Evolutionary conservation across 1,140 invertebrate species (phyloP).

Genomic region (Amyelois transitella): DNA sequence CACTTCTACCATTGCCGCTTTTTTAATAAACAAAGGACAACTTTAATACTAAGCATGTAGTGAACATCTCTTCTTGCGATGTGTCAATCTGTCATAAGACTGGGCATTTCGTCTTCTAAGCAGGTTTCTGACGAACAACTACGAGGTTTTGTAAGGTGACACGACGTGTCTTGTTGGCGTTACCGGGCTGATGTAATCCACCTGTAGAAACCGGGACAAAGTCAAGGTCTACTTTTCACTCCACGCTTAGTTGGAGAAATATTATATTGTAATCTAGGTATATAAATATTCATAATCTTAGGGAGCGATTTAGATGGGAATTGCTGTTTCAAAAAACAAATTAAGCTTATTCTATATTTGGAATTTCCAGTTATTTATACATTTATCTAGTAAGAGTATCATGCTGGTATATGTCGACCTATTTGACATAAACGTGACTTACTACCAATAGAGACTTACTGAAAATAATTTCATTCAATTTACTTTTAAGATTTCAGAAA

Average conservation of each 20-base stretch:
- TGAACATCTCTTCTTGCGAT: not conserved
- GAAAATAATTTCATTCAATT: no score
- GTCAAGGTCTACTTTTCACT: conserved; percentile 54
- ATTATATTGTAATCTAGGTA: not conserved
- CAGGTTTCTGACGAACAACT: conserved; percentile 23
- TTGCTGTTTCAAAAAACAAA: no score
- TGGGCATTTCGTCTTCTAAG: conserved; percentile 21
- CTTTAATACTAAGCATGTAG: not conserved
- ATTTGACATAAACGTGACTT: no score
- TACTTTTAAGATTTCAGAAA: no score
- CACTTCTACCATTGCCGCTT: not conserved
- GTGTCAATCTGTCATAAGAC: not conserved
- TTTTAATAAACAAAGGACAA: not conserved
- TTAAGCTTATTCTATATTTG: no score
- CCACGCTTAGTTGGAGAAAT: conserved; percentile 4
- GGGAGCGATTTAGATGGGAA: no score
- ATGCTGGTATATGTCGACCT: no score
- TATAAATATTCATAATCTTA: not conserved
- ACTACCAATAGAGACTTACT: no score
- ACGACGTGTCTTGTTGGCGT: conserved; percentile 19
- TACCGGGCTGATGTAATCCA: conserved; percentile 28
- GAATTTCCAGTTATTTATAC: no score
- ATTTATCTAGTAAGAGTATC: no score
- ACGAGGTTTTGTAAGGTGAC: conserved; percentile 29
- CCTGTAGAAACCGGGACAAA: conserved; percentile 39